phyloP scores from a whole-genome alignment of 2,888 invertebrate genomes.

The Acleris cristana region DNA sequence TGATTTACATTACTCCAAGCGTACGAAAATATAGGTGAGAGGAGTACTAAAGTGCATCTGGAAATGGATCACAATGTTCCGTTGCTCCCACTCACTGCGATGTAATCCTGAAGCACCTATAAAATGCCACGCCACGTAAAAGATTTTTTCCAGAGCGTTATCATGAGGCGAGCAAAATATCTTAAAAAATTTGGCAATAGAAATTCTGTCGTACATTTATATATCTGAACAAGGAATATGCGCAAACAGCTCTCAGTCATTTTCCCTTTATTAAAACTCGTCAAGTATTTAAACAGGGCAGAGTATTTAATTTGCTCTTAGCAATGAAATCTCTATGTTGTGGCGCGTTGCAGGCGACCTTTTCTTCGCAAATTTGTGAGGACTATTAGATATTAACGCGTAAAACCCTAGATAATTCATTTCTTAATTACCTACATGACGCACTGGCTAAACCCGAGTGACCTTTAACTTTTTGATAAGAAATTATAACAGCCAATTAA shows the following conservation, averaged over 20 bases:
- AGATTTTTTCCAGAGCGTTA: slow-evolving; percentile 23
- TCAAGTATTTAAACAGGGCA: slow-evolving; percentile 43
- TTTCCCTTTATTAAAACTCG: slow-evolving; percentile 36
- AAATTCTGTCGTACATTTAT: slow-evolving; percentile 30
- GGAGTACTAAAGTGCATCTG: slow-evolving; percentile 13
- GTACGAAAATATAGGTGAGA: too few species aligned
- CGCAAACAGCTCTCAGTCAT: slow-evolving; percentile 35
- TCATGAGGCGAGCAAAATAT: slow-evolving; percentile 24
- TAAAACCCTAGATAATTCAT: neutral
- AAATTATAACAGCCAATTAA: too few species aligned
- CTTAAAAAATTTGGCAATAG: slow-evolving; percentile 32
- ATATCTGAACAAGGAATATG: slow-evolving; percentile 33
- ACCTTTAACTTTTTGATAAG: too few species aligned
- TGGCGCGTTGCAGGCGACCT: slow-evolving; percentile 40
- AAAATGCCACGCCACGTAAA: slow-evolving; percentile 27
- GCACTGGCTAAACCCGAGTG: too few species aligned
- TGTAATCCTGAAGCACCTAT: slow-evolving; percentile 29
- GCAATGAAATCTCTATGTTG: slow-evolving; percentile 43
- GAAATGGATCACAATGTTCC: slow-evolving; percentile 21
- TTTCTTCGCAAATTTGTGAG: slow-evolving; percentile 39
- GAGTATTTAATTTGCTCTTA: slow-evolving; percentile 49
- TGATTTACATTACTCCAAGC: too few species aligned
- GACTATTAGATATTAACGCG: slow-evolving; percentile 10
- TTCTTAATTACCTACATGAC: too few species aligned
- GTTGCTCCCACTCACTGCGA: slow-evolving; percentile 13